These are phyloP conservation scores for Brassicogethes aeneus DNA, from an alignment of 2,888 invertebrate genomes.

Conservation along the genomic window DNA sequence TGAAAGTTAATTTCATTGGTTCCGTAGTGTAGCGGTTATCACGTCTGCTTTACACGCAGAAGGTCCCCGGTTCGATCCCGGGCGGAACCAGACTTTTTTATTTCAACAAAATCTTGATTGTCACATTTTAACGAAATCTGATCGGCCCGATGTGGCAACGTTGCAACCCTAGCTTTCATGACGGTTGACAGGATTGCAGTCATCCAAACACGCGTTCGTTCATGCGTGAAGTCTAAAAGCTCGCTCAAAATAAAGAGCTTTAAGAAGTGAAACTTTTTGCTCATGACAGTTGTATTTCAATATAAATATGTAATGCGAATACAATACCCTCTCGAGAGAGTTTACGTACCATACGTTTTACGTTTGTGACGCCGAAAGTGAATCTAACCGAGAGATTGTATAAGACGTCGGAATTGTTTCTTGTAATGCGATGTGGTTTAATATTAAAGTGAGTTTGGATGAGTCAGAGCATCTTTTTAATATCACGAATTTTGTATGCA, in stretches of 20 bases:
- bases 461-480: too few species aligned
- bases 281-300: constrained; percentile 28
- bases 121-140: too few species aligned
- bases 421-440: too few species aligned
- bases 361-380: too few species aligned
- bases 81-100: constrained; percentile 34
- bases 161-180: neutral
- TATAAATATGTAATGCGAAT: neutral
- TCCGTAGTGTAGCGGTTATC: constrained; percentile 42
- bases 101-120: too few species aligned
- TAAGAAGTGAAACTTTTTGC: neutral
- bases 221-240: neutral
- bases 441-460: too few species aligned
- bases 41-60: constrained; percentile 44
- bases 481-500: too few species aligned
- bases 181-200: neutral
- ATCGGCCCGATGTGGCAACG: neutral
- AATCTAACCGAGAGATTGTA: too few species aligned
- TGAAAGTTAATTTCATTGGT: too few species aligned
- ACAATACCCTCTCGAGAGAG: neutral
- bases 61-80: constrained; percentile 44
- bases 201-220: neutral
- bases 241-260: neutral
- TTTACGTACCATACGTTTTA: too few species aligned
- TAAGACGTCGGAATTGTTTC: too few species aligned